These are phyloP conservation scores for Ametastegia equiseti DNA, from an alignment of 2,888 invertebrate species.

Conservation along the genomic window DNA sequence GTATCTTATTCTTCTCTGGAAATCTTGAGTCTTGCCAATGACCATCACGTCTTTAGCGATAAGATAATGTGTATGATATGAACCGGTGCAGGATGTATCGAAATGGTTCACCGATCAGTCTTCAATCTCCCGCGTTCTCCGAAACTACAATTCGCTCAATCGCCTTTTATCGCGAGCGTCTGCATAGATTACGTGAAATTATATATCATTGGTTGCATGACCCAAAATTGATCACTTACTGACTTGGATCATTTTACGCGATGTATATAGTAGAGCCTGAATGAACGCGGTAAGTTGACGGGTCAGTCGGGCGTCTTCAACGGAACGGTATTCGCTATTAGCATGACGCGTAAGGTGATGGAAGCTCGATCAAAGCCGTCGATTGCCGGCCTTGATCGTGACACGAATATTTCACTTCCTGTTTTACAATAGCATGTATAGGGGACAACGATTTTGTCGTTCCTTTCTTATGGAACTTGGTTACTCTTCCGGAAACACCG, in stretches of 20 bases:
- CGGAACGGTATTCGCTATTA: conserved; percentile 60
- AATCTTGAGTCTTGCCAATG: not conserved
- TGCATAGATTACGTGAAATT: not conserved
- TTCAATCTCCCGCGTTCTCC: not conserved
- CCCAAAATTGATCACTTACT: conserved; percentile 38
- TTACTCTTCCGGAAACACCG: not conserved
- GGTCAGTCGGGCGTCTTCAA: conserved; percentile 51
- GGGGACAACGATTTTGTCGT: not conserved
- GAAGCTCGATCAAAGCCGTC: conserved; percentile 30
- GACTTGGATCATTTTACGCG: conserved; percentile 34
- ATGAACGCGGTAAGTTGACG: conserved; percentile 15
- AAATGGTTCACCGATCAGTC: not conserved
- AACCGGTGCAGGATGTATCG: not conserved
- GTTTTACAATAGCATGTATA: not conserved
- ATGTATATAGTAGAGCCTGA: not conserved
- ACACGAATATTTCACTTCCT: conserved; percentile 38
- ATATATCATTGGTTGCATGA: conserved; percentile 12
- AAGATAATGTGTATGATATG: not conserved
- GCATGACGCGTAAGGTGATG: conserved; percentile 48
- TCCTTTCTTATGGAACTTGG: not conserved
- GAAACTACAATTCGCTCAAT: conserved; percentile 4
- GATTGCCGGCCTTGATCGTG: conserved; percentile 33
- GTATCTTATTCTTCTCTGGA: not conserved
- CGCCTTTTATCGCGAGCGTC: not conserved
- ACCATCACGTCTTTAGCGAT: not conserved